Conservation (phyloP, 2,113 vertebrate species). For the Speoplatyrhinus poulsoni region DNA sequence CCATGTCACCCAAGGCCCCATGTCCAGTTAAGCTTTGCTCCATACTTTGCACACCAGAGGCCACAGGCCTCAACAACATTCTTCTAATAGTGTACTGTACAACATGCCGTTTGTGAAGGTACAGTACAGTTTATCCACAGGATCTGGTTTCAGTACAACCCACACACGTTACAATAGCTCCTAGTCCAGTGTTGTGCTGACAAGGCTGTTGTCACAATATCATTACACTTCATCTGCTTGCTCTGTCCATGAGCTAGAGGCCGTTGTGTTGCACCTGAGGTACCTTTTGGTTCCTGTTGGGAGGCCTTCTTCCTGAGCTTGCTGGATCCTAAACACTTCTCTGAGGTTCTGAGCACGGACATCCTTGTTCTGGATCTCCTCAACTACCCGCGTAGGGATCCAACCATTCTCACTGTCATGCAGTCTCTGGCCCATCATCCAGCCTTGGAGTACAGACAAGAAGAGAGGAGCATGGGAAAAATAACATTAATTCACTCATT, state of each 20-base stretch:
- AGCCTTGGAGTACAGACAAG: slow-evolving; percentile 74
- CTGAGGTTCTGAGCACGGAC: slow-evolving; percentile 92
- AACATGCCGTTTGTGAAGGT: no score
- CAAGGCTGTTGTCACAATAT: slow-evolving; percentile 8
- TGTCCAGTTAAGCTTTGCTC: no score
- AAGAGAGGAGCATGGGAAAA: not conserved
- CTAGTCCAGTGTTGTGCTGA: no score
- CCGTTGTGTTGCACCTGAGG: slow-evolving; percentile 52
- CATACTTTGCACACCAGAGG: no score
- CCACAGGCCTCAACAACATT: no score
- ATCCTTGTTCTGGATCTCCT: slow-evolving; percentile 91
- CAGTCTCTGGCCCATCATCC: slow-evolving; percentile 93
- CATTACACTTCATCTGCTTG: slow-evolving; percentile 41
- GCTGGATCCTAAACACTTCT: slow-evolving; percentile 90
- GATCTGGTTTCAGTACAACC: no score
- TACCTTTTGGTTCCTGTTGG: slow-evolving; percentile 37
- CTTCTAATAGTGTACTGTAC: no score
- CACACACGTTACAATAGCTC: no score
- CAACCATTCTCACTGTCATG: slow-evolving; percentile 95
- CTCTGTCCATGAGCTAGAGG: slow-evolving; percentile 47
- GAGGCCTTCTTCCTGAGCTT: slow-evolving; percentile 79
- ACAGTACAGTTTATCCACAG: no score
- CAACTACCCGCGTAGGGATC: slow-evolving; percentile 90
- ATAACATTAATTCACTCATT: not conserved
- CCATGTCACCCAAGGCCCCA: no score